phyloP scores from a whole-genome alignment of 2,888 invertebrate genomes.

The Eristalinus aeneus region DNA sequence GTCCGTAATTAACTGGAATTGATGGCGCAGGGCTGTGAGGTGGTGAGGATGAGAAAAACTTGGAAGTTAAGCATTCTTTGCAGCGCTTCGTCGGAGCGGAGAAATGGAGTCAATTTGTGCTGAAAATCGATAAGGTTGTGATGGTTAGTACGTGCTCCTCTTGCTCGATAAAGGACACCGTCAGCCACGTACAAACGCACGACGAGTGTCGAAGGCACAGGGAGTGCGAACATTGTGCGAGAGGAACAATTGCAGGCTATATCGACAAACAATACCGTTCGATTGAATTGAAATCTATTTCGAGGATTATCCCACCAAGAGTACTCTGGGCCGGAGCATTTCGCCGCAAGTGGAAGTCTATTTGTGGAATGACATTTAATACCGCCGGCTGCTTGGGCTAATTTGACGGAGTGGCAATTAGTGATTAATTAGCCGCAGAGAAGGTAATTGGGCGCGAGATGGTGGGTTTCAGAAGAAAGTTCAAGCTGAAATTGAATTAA shows the following conservation, averaged over 20 bases:
- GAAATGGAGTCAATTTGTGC: neutral
- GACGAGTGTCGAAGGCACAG: neutral
- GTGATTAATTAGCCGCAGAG: neutral
- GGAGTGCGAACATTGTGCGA: neutral
- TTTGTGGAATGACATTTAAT: slow-evolving; percentile 19
- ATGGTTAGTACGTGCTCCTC: neutral
- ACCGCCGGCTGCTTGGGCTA: neutral
- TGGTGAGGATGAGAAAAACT: neutral
- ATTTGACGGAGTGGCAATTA: neutral
- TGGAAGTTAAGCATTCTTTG: neutral
- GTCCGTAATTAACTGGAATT: neutral
- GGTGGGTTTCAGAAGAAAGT: too few relatives aligned
- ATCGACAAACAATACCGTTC: neutral
- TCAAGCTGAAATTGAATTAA: too few relatives aligned
- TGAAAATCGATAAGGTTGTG: neutral
- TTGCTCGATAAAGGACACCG: neutral
- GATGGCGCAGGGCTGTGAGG: too few relatives aligned
- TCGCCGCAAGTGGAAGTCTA: neutral
- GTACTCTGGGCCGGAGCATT: neutral
- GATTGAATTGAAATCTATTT: neutral
- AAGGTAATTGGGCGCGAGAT: neutral
- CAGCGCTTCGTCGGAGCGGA: neutral
- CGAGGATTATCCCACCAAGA: neutral
- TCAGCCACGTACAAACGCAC: slow-evolving; percentile 7
- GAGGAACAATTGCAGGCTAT: neutral